Evolutionary conservation across 1,140 invertebrate genomes (phyloP).

Genomic region (Drosophila oshimai): DNA sequence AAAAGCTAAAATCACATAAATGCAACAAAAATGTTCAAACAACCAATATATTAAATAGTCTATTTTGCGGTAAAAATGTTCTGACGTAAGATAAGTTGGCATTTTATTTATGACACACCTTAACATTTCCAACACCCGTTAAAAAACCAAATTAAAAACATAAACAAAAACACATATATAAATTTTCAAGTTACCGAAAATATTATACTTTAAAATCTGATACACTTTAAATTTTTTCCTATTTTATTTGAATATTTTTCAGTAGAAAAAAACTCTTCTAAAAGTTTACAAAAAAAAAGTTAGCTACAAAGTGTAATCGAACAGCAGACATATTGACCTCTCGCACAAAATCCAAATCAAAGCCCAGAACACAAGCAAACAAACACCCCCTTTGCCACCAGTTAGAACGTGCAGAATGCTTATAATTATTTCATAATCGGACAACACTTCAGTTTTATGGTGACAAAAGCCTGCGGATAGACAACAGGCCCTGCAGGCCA

Average conservation of each 20-base stretch:
- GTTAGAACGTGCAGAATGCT: slow-evolving; percentile 17
- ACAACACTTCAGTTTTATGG: slow-evolving; percentile 67
- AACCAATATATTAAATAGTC: too few species aligned
- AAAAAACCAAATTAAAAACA: too few species aligned
- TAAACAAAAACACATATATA: too few species aligned
- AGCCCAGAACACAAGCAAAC: background rate
- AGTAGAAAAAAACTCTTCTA: background rate
- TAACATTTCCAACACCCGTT: too few species aligned
- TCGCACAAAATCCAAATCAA: background rate
- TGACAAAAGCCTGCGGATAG: slow-evolving; percentile 64
- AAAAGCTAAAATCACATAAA: too few species aligned
- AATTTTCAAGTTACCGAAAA: too few species aligned
- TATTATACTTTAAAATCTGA: too few species aligned
- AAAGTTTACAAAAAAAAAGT: background rate
- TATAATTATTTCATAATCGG: slow-evolving; percentile 78
- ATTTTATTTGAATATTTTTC: background rate
- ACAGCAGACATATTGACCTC: slow-evolving; percentile 51
- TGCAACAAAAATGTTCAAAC: too few species aligned
- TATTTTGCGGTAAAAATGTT: too few species aligned
- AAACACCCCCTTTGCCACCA: background rate
- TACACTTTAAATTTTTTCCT: too few species aligned
- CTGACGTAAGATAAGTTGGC: too few species aligned
- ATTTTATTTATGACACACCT: too few species aligned
- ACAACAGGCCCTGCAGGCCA: slow-evolving; percentile 41
- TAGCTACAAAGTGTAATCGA: background rate